Evolutionary conservation across 2,113 vertebrate genomes (phyloP).

Genomic region (Scatophagus argus): DNA sequence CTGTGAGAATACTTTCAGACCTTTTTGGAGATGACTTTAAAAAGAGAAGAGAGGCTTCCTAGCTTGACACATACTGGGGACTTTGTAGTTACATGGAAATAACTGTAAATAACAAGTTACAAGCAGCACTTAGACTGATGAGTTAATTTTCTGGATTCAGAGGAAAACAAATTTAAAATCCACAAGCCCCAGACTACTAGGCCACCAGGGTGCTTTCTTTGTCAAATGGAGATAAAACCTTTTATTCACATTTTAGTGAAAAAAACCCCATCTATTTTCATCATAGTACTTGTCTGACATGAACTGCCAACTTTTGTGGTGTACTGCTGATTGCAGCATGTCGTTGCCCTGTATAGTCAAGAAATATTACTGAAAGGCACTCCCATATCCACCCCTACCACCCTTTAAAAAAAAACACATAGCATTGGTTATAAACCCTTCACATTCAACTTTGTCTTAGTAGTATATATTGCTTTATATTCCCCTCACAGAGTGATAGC

Average conservation of each 20-base stretch:
- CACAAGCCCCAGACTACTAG: too few species aligned
- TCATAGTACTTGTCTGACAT: background rate
- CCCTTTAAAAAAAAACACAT: background rate
- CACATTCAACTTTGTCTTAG: background rate
- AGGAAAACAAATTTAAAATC: too few species aligned
- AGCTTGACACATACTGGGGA: background rate
- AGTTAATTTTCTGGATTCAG: background rate
- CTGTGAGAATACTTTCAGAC: background rate
- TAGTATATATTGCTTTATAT: background rate
- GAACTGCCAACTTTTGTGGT: background rate
- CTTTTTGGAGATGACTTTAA: conserved; percentile 12
- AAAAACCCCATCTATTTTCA: conserved; percentile 11
- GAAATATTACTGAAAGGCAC: background rate
- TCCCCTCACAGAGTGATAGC: background rate
- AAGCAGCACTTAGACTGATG: background rate
- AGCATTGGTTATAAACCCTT: background rate
- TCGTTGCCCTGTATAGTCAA: background rate
- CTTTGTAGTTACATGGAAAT: background rate
- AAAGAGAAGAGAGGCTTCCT: background rate
- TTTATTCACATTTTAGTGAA: background rate
- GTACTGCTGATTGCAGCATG: background rate
- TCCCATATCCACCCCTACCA: too few species aligned
- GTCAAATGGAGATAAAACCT: background rate
- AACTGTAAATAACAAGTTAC: background rate
- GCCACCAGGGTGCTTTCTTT: background rate